A percentile compares a stretch with the other conserved stretches of the same genome.
These are phyloP conservation scores for Stenoptilia bipunctidactyla DNA, from an alignment of 2,888 invertebrate species.

Conservation along the genomic window DNA sequence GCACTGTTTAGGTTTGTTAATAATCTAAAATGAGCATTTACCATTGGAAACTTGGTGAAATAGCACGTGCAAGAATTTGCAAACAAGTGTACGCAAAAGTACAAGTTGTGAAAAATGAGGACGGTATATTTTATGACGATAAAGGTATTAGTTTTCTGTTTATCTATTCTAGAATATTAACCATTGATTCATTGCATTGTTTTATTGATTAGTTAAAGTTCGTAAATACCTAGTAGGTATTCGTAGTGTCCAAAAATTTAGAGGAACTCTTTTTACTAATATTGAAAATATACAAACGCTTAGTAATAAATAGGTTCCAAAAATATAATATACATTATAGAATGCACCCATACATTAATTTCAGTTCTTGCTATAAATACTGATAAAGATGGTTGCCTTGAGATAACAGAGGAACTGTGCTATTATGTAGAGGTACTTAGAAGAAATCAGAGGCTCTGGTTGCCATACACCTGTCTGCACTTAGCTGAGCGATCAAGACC, in stretches of 20 bases:
- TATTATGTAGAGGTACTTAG: constrained; percentile 49
- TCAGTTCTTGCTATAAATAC: constrained; percentile 48
- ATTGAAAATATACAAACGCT: no score
- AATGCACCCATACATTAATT: no score
- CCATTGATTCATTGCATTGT: no score
- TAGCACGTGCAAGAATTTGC: constrained; percentile 46
- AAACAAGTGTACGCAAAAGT: constrained; percentile 54
- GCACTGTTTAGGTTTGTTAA: no score
- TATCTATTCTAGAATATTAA: no score
- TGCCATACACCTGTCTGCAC: constrained; percentile 49
- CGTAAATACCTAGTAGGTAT: no score
- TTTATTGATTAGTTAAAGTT: no score
- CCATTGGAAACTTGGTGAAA: constrained; percentile 54
- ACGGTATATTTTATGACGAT: constrained; percentile 50
- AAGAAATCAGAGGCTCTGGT: constrained; percentile 39
- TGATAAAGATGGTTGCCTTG: constrained; percentile 33
- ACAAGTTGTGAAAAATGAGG: constrained; percentile 47
- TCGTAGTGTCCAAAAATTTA: no score
- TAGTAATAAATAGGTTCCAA: no score
- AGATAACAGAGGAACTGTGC: constrained; percentile 39
- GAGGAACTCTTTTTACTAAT: no score
- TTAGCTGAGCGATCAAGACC: constrained; percentile 52
- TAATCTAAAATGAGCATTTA: constrained; percentile 31
- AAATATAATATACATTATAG: no score
- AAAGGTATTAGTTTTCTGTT: constrained; percentile 47